Evolutionary conservation across 1,140 invertebrate genomes (phyloP).

Genomic region (Drosophila albomicans): DNA sequence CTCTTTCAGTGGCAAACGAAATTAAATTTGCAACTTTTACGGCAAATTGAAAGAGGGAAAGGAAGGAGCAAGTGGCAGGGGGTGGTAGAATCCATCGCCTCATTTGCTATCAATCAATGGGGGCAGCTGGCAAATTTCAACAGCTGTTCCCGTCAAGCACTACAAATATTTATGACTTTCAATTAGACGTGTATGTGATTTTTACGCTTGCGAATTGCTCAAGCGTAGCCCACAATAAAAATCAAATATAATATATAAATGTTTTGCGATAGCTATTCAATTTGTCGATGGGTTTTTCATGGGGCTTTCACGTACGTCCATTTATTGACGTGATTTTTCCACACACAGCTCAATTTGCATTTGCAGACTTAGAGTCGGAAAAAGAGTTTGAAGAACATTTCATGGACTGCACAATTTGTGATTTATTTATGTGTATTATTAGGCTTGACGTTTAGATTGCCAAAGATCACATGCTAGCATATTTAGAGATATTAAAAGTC

Average conservation of each 20-base stretch:
- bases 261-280: background rate
- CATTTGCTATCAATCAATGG: constrained; percentile 45
- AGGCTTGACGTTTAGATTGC: constrained; percentile 3
- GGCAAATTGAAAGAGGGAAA: background rate
- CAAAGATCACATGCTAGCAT: constrained; percentile 1
- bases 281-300: background rate
- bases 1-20: background rate
- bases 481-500: constrained; percentile 8
- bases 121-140: constrained; percentile 48
- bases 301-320: background rate
- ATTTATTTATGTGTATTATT: constrained; percentile 4
- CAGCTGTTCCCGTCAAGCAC: constrained; percentile 36
- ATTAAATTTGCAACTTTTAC: background rate
- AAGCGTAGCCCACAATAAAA: background rate
- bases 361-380: too few relatives aligned
- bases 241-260: background rate
- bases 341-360: too few relatives aligned
- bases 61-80: background rate
- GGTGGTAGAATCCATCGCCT: constrained; percentile 8
- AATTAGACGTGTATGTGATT: constrained; percentile 35
- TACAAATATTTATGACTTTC: constrained; percentile 43
- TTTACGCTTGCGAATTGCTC: constrained; percentile 15
- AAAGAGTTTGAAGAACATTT: background rate
- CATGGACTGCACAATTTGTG: background rate
- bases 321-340: background rate